Conservation (phyloP, 1,140 invertebrate species). For the Dinothrombium tinctorium region DNA sequence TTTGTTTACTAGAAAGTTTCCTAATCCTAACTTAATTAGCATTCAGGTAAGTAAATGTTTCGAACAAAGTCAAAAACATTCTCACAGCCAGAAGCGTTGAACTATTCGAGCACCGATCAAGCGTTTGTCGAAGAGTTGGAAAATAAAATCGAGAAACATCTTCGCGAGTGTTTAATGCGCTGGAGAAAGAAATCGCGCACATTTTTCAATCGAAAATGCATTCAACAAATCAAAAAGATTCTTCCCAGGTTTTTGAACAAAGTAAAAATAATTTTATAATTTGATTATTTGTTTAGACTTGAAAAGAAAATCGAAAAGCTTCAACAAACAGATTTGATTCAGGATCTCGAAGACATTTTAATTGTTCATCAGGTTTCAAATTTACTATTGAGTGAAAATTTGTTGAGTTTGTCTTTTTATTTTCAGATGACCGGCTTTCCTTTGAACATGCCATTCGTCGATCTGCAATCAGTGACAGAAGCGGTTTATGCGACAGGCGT, state of each 20-base stretch:
- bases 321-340: conserved; percentile 21
- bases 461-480: conserved; percentile 37
- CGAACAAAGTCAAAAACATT: background rate
- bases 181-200: conserved; percentile 26
- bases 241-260: conserved; percentile 20
- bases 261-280: background rate
- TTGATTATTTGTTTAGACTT: conserved; percentile 11
- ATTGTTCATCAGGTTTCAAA: conserved; percentile 33
- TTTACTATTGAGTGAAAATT: background rate
- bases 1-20: conserved; percentile 23
- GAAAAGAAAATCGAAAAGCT: conserved; percentile 20
- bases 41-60: conserved; percentile 24
- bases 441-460: conserved; percentile 30
- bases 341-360: conserved; percentile 33
- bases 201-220: conserved; percentile 38
- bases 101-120: conserved; percentile 25
- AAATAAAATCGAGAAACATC: conserved; percentile 29
- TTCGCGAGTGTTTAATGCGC: conserved; percentile 29
- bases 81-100: conserved; percentile 25
- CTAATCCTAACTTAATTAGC: conserved; percentile 22
- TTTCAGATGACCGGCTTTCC: conserved; percentile 44
- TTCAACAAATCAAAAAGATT: conserved; percentile 31
- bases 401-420: conserved; percentile 20
- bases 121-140: conserved; percentile 25
- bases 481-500: conserved; percentile 43